Evolutionary conservation across 2,888 invertebrate genomes (phyloP), one percentile per base, ranked within the genome.

Genomic region (Cinara cedri): DNA sequence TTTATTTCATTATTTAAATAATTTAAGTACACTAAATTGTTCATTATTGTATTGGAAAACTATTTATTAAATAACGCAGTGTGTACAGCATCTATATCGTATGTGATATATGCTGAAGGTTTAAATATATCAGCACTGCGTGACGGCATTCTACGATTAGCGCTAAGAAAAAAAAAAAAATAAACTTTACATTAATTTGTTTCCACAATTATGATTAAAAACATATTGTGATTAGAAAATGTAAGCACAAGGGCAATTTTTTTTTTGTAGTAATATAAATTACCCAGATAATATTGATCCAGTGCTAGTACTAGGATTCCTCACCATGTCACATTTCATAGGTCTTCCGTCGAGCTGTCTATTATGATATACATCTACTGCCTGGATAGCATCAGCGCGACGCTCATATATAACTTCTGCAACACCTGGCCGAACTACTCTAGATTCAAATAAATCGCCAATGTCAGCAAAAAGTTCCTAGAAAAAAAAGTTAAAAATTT

Each of bases 401-500:
- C 91, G 91, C 84, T 92, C 92, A 86, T 95, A 97, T 83, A 96
- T 93, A 1, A 97, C 96, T 87, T 97, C 96, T 0, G 96, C 97
- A 2, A 92, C 92, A 1, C 97, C 97, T 0, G 93, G 92, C 63
- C 95, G 90, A 16, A 95, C 92, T 83, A 97, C 88, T 83, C 93
- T 90, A 0, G 95, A 95, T 82, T 93, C 92, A 80, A 93, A 87
- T 85, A 97, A 88, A 65, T 94, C 92, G 0, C 97, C 97, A 82
- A 97, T 92, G 85, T 96, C 96, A 84, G 95, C 95, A 88, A 97
- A 97, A 65, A 97, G 87, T 86, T 97, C 97, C 94, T 94, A 83
- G 44, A 86, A 21, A 3, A 14, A 63, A 46, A 10, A 62, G 16
- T 9, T n/a, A 44, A 10, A 1, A 14, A 24, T 42, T 14, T 6